phyloP scores from a whole-genome alignment of 92 coral and sea anemone genomes.

The Epizoanthus stellaris region DNA sequence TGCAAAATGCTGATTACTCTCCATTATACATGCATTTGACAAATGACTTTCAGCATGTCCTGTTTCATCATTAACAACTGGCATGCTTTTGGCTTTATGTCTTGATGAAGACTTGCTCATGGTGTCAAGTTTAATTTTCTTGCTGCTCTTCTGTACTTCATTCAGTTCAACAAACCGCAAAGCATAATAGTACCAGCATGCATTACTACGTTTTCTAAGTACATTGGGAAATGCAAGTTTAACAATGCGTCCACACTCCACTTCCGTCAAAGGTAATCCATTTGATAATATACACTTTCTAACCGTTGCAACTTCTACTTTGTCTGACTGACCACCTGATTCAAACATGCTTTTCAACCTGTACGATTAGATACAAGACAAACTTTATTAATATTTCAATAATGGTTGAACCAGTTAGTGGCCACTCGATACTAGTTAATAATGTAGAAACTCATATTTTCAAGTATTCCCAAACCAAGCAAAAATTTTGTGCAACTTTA shows the following conservation, averaged over 20 bases:
- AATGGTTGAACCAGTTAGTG: no score
- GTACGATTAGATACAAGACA: no score
- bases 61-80: neutral
- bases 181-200: slow-evolving; percentile 51
- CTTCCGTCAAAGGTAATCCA: slow-evolving; percentile 8
- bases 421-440: no score
- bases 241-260: slow-evolving; percentile 44
- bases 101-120: slow-evolving; percentile 2
- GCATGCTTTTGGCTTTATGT: neutral
- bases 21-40: neutral
- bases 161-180: slow-evolving; percentile 10
- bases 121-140: neutral
- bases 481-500: no score
- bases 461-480: no score
- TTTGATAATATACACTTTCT: neutral
- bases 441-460: no score
- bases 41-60: neutral
- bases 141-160: neutral
- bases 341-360: slow-evolving; percentile 15
- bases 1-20: neutral
- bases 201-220: slow-evolving; percentile 28
- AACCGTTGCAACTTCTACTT: slow-evolving; percentile 12
- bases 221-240: slow-evolving; percentile 46
- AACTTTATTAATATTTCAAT: no score
- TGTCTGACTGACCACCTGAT: slow-evolving; percentile 7